Conservation (phyloP, 2,888 invertebrate genomes). For the Chrysopilus asiliformis region DNA sequence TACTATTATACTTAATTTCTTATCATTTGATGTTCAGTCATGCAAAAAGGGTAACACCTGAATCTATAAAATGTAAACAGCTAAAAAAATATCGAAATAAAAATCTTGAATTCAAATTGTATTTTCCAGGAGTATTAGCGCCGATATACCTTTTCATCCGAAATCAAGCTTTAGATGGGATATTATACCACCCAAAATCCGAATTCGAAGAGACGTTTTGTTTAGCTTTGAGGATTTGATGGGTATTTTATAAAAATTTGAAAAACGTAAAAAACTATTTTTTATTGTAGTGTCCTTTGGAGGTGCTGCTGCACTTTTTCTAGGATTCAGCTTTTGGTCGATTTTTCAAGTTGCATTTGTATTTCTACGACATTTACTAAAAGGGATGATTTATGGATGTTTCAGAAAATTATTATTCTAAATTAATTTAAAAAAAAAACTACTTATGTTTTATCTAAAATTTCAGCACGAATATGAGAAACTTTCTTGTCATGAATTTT, state of each 20-base stretch:
- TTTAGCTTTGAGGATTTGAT: constrained; percentile 45
- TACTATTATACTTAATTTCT: too few relatives aligned
- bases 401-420: not conserved
- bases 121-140: constrained; percentile 9
- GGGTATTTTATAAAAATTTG: constrained; percentile 26
- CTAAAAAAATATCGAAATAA: too few relatives aligned
- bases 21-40: too few relatives aligned
- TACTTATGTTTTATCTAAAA: too few relatives aligned
- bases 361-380: not conserved
- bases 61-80: too few relatives aligned
- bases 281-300: constrained; percentile 39
- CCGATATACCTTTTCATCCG: constrained; percentile 10
- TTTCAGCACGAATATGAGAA: too few relatives aligned
- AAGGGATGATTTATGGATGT: not conserved
- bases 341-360: constrained; percentile 25
- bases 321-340: constrained; percentile 40
- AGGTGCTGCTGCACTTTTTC: constrained; percentile 40
- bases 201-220: constrained; percentile 41
- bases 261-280: not conserved
- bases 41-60: too few relatives aligned
- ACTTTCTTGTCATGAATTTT: too few relatives aligned
- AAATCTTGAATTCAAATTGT: not conserved
- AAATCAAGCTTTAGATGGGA: constrained; percentile 42
- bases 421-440: too few relatives aligned
- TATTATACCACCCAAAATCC: constrained; percentile 39